Evolutionary conservation across 2,888 invertebrate genomes (phyloP).

Genomic region (Pseudeuparius sepicola): DNA sequence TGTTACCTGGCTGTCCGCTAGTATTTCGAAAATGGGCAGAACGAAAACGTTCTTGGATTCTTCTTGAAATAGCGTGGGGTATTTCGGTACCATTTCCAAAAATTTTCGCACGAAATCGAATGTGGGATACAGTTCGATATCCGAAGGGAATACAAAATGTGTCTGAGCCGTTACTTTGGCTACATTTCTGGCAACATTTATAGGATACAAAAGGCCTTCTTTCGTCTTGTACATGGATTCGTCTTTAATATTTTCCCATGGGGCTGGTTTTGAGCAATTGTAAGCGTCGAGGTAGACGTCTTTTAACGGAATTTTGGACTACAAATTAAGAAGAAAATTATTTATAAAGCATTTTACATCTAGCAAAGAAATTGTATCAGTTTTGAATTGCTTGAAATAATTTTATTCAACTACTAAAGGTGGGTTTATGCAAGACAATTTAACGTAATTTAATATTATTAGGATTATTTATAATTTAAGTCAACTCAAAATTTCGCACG

Average conservation of each 20-base stretch:
- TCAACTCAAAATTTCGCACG: no score
- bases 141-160: slow-evolving; percentile 31
- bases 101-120: slow-evolving; percentile 28
- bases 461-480: no score
- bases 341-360: no score
- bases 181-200: slow-evolving; percentile 32
- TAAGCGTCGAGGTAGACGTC: slow-evolving; percentile 37
- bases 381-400: slow-evolving; percentile 5
- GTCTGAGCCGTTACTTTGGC: slow-evolving; percentile 30
- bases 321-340: slow-evolving; percentile 16
- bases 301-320: slow-evolving; percentile 19
- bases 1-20: no score
- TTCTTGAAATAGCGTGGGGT: slow-evolving; percentile 19
- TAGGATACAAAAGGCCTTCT: slow-evolving; percentile 30
- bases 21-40: slow-evolving; percentile 30
- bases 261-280: slow-evolving; percentile 60
- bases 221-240: slow-evolving; percentile 38
- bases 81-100: slow-evolving; percentile 23
- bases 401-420: no score
- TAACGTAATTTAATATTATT: no score
- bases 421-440: no score
- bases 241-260: slow-evolving; percentile 54
- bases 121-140: slow-evolving; percentile 33
- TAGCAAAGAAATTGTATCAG: not conserved
- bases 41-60: slow-evolving; percentile 27